These are phyloP conservation scores for Peromyscus californicus DNA, from an alignment of 2,113 vertebrate genomes.

Conservation along the genomic window DNA sequence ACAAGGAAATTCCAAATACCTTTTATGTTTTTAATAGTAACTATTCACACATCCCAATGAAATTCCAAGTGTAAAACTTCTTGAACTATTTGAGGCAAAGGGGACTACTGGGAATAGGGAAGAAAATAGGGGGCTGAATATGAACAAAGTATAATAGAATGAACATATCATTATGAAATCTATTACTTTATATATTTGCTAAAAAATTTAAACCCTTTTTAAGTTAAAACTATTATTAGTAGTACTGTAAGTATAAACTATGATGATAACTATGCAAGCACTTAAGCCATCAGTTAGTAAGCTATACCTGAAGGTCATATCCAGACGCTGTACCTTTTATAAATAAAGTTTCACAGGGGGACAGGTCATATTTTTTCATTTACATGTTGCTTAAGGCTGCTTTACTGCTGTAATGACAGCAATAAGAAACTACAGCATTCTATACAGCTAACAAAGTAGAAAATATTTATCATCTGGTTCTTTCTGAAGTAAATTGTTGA, in stretches of 20 bases:
- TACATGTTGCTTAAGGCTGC: background rate
- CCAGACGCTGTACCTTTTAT: background rate
- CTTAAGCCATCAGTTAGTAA: constrained; percentile 1
- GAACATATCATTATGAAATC: background rate
- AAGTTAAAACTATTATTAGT: constrained; percentile 6
- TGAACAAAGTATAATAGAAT: background rate
- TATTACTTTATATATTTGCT: background rate
- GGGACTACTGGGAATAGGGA: background rate
- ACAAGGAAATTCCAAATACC: constrained; percentile 59
- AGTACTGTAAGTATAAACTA: constrained; percentile 31
- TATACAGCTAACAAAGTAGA: background rate
- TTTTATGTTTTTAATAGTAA: constrained; percentile 38
- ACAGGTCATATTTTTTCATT: background rate
- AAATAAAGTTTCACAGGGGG: constrained; percentile 19
- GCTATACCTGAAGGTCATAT: constrained; percentile 10
- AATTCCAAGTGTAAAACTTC: constrained; percentile 35
- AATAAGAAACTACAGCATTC: background rate
- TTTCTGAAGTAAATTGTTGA: constrained; percentile 11
- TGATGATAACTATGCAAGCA: background rate
- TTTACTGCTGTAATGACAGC: background rate
- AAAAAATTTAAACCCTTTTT: background rate
- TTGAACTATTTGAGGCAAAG: background rate
- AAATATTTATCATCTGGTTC: background rate
- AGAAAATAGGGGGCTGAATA: background rate
- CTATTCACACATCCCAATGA: constrained; percentile 25